A percentile compares a stretch with the other conserved stretches of the same genome.
These are phyloP conservation scores for Acrocephalus arundinaceus DNA, from an alignment of 2,113 vertebrate species.

Conservation along the genomic window DNA sequence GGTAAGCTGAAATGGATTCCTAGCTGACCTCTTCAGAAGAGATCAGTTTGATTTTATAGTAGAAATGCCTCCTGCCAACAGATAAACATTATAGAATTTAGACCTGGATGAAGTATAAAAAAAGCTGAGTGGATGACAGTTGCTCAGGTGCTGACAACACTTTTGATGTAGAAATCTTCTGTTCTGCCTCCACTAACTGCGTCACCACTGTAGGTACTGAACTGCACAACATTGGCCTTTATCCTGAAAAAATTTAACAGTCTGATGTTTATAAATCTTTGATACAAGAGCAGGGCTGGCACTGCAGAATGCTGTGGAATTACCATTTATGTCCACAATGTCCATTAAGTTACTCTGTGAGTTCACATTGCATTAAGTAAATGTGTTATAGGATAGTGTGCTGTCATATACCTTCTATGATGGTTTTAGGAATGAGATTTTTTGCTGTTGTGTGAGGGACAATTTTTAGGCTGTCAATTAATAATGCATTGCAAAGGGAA, in stretches of 20 bases:
- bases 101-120: not conserved
- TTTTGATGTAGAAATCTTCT: not conserved
- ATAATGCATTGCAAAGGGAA: not conserved
- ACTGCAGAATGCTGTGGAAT: not conserved
- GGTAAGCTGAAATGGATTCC: not conserved
- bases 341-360: not conserved
- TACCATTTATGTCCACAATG: not conserved
- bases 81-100: not conserved
- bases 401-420: not conserved
- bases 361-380: not conserved
- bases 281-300: not conserved
- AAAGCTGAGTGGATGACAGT: not conserved
- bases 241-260: not conserved
- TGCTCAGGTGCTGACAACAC: not conserved
- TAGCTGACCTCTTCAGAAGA: not conserved
- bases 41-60: not conserved
- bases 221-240: not conserved
- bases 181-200: not conserved
- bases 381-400: not conserved
- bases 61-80: not conserved
- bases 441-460: not conserved
- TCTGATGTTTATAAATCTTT: not conserved
- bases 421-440: not conserved
- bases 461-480: not conserved
- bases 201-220: not conserved